A percentile compares a stretch with the other conserved stretches of the same genome.
Evolutionary conservation across 2,888 invertebrate genomes (phyloP).

Genomic region (Marasmarcha lunaedactyla): DNA sequence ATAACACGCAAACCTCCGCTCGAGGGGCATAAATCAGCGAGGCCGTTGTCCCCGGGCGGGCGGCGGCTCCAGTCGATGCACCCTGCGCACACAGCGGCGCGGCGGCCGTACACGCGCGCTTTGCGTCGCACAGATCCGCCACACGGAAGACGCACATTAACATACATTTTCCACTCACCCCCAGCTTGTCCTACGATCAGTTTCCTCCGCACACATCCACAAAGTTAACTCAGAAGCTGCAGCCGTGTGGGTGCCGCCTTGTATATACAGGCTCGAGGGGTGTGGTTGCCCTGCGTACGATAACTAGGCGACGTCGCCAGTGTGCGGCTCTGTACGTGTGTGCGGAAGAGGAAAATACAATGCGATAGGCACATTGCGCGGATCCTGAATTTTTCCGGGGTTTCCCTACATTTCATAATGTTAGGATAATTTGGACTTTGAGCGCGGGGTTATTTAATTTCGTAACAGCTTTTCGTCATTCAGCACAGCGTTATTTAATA

Average conservation of each 20-base stretch:
- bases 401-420: too few relatives aligned
- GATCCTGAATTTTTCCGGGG: too few relatives aligned
- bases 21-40: constrained; percentile 53
- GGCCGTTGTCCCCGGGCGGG: constrained; percentile 60
- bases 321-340: constrained; percentile 13
- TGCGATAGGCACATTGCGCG: constrained; percentile 11
- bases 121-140: constrained; percentile 49
- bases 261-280: constrained; percentile 37
- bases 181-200: constrained; percentile 20
- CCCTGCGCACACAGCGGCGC: constrained; percentile 38
- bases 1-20: constrained; percentile 55
- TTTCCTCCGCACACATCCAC: constrained; percentile 27
- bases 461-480: too few relatives aligned
- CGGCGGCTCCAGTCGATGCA: constrained; percentile 64
- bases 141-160: constrained; percentile 62
- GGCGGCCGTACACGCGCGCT: constrained; percentile 3
- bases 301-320: constrained; percentile 1
- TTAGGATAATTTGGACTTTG: too few relatives aligned
- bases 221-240: constrained; percentile 25
- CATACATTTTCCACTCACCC: constrained; percentile 52
- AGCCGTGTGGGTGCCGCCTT: constrained; percentile 49
- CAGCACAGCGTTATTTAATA: too few relatives aligned
- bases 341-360: constrained; percentile 23
- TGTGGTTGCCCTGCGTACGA: constrained; percentile 37
- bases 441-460: too few relatives aligned